These are phyloP conservation scores for Ophion costatus DNA, from an alignment of 2,888 invertebrate genomes.

Conservation along the genomic window DNA sequence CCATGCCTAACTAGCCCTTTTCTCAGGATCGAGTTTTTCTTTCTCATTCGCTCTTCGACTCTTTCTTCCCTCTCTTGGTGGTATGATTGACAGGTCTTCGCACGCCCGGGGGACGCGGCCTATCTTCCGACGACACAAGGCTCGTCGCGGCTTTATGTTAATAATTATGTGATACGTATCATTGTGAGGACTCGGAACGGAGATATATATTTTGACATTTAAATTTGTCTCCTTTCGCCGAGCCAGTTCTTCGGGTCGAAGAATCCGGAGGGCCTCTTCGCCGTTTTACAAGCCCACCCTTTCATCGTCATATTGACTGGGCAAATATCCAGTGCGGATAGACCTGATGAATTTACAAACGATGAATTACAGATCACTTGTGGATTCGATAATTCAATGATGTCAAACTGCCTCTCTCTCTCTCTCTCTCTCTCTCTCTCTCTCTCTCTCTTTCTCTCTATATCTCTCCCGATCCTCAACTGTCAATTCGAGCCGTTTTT, in stretches of 20 bases:
- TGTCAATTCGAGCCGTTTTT: conserved; percentile 23
- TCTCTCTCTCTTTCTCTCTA: too few relatives aligned
- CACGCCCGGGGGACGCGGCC: conserved; percentile 61
- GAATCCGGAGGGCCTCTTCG: not conserved
- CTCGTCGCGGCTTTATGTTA: conserved; percentile 80
- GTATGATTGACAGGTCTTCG: conserved; percentile 79
- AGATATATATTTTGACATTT: conserved; percentile 81
- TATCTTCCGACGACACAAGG: conserved; percentile 59
- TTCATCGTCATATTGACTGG: not conserved
- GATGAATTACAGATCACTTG: conserved; percentile 59
- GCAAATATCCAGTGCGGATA: not conserved
- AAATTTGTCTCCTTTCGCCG: conserved; percentile 69
- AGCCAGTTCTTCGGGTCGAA: conserved; percentile 27
- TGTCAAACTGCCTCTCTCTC: conserved; percentile 4
- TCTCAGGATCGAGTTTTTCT: conserved; percentile 77
- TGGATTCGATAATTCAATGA: conserved; percentile 40
- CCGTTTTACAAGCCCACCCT: conserved; percentile 17
- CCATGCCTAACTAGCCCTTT: conserved; percentile 77
- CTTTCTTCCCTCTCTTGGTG: conserved; percentile 18
- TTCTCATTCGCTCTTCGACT: not conserved
- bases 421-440: not conserved
- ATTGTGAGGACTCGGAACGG: conserved; percentile 71
- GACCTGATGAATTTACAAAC: conserved; percentile 28
- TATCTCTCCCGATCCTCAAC: conserved; percentile 49
- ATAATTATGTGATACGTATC: conserved; percentile 80